phyloP scores from a whole-genome alignment of 2,888 invertebrate genomes.

The Linyphia triangularis region DNA sequence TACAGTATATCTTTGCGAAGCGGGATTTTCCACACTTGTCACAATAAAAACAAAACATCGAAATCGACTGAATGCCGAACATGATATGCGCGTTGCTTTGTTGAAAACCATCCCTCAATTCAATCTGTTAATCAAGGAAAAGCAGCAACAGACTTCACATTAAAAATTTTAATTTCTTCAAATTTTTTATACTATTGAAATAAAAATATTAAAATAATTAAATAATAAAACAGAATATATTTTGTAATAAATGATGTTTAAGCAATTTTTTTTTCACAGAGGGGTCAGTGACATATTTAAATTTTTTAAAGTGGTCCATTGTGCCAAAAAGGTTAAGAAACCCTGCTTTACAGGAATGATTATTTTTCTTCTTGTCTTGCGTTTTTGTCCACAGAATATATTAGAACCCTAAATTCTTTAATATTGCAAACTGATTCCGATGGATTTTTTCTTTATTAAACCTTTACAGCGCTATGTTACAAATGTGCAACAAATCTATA shows the following conservation, averaged over 20 bases:
- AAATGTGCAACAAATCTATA: too few relatives aligned
- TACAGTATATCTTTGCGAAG: slow-evolving; percentile 63
- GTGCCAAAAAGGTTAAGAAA: slow-evolving; percentile 38
- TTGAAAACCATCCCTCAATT: slow-evolving; percentile 61
- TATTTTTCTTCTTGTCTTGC: too few relatives aligned
- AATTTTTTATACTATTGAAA: slow-evolving; percentile 1
- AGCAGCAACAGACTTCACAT: too few relatives aligned
- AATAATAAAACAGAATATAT: slow-evolving; percentile 36
- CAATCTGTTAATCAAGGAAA: slow-evolving; percentile 61
- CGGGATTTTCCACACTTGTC: too few relatives aligned
- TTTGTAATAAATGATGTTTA: slow-evolving; percentile 50
- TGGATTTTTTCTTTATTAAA: too few relatives aligned
- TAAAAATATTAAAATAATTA: slow-evolving; percentile 9
- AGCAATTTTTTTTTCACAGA: slow-evolving; percentile 43
- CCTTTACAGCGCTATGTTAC: too few relatives aligned
- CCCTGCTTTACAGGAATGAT: too few relatives aligned
- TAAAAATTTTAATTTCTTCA: too few relatives aligned
- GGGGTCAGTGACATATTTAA: slow-evolving; percentile 31
- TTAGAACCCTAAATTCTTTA: too few relatives aligned
- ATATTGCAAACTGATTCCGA: too few relatives aligned
- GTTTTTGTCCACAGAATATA: too few relatives aligned
- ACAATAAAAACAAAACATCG: too few relatives aligned
- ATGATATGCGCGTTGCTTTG: slow-evolving; percentile 58
- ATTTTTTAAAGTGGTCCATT: slow-evolving; percentile 33
- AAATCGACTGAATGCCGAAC: slow-evolving; percentile 21